phyloP scores from a whole-genome alignment of 2,888 invertebrate genomes.

The Argyra leucocephala region DNA sequence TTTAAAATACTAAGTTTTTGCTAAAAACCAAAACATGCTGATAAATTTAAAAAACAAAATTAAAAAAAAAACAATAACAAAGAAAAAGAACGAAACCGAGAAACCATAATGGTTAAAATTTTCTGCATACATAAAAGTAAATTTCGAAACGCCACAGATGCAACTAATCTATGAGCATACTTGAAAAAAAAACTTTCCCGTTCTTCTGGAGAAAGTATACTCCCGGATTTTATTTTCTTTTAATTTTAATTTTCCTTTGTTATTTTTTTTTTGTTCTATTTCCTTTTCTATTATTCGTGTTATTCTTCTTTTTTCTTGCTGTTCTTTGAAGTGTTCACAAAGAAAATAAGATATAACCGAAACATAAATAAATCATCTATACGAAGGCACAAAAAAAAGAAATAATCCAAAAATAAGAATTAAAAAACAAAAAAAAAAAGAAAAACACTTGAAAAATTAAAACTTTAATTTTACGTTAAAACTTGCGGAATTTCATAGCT shows the following conservation, averaged over 20 bases:
- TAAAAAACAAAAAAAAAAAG: background rate
- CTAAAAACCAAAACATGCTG: background rate
- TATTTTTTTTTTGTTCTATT: background rate
- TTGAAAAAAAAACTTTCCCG: background rate
- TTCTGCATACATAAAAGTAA: constrained; percentile 4
- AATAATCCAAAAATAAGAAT: too few relatives aligned
- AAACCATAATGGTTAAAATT: constrained; percentile 3
- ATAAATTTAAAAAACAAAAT: background rate
- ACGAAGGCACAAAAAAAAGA: background rate
- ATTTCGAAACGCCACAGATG: constrained; percentile 3
- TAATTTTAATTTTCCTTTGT: background rate
- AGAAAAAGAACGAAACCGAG: too few relatives aligned
- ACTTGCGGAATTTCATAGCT: background rate
- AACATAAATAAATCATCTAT: constrained; percentile 4
- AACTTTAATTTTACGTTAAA: constrained; percentile 3
- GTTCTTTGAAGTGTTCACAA: background rate
- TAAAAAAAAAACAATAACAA: too few relatives aligned
- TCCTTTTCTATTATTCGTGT: background rate
- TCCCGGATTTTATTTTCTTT: too few relatives aligned
- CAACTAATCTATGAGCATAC: constrained; percentile 6
- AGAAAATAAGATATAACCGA: constrained; percentile 2
- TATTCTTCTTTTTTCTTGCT: background rate
- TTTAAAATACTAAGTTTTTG: background rate
- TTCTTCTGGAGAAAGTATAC: background rate
- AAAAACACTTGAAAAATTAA: background rate